Percentiles rank a stretch among this genome's conserved stretches.
Evolutionary conservation across 2,797 vertebrate genomes (phyloP).

Genomic region (Sciurus vulgaris): DNA sequence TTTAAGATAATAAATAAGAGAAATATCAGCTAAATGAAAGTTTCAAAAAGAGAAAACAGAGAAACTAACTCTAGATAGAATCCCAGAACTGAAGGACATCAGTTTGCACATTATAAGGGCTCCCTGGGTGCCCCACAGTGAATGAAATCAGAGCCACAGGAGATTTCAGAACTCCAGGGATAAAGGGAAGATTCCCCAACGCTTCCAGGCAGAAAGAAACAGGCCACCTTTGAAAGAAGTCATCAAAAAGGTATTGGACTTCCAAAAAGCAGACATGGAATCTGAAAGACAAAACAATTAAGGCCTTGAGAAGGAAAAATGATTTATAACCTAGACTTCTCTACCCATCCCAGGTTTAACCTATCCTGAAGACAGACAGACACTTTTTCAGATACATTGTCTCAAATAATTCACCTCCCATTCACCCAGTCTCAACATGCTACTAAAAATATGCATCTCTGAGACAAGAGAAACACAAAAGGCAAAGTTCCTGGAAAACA

Average conservation of each 20-base stretch:
- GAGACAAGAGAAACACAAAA: not conserved
- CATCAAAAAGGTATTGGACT: not conserved
- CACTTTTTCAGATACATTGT: not conserved
- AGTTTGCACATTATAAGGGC: not conserved
- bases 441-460: not conserved
- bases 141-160: not conserved
- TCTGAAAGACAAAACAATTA: not conserved
- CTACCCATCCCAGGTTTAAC: not conserved
- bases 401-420: not conserved
- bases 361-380: not conserved
- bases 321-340: not conserved
- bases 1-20: not conserved
- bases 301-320: slow-evolving; percentile 1
- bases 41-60: slow-evolving; percentile 11
- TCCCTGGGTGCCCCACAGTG: not conserved
- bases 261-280: not conserved
- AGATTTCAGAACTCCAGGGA: not conserved
- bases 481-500: not conserved
- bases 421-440: not conserved
- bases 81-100: not conserved
- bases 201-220: not conserved
- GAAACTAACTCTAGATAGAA: not conserved
- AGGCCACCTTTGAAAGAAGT: not conserved
- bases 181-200: not conserved
- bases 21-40: not conserved